These are phyloP conservation scores for Phaedon cochleariae DNA, from an alignment of 2,888 invertebrate species.

Conservation along the genomic window DNA sequence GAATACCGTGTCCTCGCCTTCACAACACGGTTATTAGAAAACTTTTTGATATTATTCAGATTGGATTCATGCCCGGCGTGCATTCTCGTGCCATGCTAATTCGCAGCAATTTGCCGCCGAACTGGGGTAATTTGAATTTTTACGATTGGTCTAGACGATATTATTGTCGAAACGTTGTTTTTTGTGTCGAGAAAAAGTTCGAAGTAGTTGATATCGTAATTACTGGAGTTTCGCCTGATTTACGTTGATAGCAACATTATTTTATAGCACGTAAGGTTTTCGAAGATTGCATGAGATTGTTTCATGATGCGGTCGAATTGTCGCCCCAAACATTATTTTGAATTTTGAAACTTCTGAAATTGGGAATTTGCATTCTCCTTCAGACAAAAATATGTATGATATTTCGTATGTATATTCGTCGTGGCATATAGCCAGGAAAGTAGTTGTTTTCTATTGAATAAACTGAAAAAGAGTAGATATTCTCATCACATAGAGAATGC, in stretches of 20 bases:
- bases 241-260: neutral
- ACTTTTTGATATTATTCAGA: constrained; percentile 41
- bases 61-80: constrained; percentile 41
- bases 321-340: too few relatives aligned
- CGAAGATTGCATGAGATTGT: too few relatives aligned
- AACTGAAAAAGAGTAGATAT: too few relatives aligned
- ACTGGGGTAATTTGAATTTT: constrained; percentile 34
- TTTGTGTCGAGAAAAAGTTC: neutral
- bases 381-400: too few relatives aligned
- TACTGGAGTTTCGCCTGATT: neutral
- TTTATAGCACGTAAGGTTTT: too few relatives aligned
- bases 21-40: constrained; percentile 12
- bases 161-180: constrained; percentile 26
- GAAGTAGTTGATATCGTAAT: neutral
- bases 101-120: constrained; percentile 35
- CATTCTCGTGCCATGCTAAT: constrained; percentile 41
- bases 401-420: too few relatives aligned
- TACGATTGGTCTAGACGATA: constrained; percentile 30
- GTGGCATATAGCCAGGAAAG: too few relatives aligned
- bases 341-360: too few relatives aligned
- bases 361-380: too few relatives aligned
- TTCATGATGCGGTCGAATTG: too few relatives aligned
- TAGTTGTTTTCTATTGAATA: too few relatives aligned
- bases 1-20: constrained; percentile 27
- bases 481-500: too few relatives aligned